Conservation (phyloP, 1,140 invertebrate species). For the Pollicipes pollicipes region DNA sequence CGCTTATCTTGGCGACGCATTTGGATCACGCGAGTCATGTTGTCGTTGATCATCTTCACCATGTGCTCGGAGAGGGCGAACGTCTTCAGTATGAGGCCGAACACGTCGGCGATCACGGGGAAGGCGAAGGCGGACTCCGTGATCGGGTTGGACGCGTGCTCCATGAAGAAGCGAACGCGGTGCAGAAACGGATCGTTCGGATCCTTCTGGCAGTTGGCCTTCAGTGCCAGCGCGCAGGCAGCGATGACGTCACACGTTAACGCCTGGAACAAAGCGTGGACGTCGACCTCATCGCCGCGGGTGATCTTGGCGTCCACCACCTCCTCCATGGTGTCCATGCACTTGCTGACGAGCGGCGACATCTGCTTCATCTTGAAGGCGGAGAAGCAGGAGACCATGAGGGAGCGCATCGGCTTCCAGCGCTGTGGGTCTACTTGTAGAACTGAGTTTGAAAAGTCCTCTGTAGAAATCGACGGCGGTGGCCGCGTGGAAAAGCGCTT, state of each 20-base stretch:
- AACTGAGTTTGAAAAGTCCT: slow-evolving; percentile 24
- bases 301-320: slow-evolving; percentile 16
- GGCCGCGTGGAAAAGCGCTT: slow-evolving; percentile 24
- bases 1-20: slow-evolving; percentile 16
- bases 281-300: slow-evolving; percentile 18
- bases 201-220: slow-evolving; percentile 27
- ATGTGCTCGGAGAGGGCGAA: slow-evolving; percentile 23
- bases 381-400: slow-evolving; percentile 35
- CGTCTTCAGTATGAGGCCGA: slow-evolving; percentile 22
- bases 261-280: slow-evolving; percentile 22
- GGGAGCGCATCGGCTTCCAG: slow-evolving; percentile 33
- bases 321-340: slow-evolving; percentile 21
- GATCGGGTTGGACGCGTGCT: slow-evolving; percentile 22
- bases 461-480: slow-evolving; percentile 20
- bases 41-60: slow-evolving; percentile 23
- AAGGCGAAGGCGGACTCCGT: slow-evolving; percentile 24
- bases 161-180: slow-evolving; percentile 23
- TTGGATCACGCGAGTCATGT: slow-evolving; percentile 22
- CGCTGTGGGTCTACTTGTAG: slow-evolving; percentile 23
- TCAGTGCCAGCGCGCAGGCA: slow-evolving; percentile 31
- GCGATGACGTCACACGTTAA: slow-evolving; percentile 34
- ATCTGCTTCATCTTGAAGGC: slow-evolving; percentile 31
- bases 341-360: slow-evolving; percentile 24
- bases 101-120: slow-evolving; percentile 20
- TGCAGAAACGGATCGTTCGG: slow-evolving; percentile 24